phyloP scores from a whole-genome alignment of 2,797 vertebrate genomes.

The Sebastes variabilis region DNA sequence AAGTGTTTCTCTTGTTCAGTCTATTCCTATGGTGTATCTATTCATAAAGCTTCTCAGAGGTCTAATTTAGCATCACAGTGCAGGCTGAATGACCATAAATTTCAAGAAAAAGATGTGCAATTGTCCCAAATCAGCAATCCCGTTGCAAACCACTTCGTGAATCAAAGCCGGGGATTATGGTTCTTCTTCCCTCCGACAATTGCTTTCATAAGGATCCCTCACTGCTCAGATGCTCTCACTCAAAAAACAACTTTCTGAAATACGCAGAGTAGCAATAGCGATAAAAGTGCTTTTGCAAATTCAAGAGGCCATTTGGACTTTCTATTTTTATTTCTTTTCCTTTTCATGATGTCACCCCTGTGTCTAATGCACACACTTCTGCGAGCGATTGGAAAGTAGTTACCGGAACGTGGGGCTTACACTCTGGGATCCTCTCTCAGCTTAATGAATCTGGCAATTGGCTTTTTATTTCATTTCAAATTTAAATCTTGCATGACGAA shows the following conservation, averaged over 20 bases:
- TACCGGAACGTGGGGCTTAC: constrained; percentile 9
- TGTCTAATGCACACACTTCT: constrained; percentile 12
- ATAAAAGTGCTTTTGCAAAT: constrained; percentile 5
- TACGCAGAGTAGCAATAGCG: not conserved
- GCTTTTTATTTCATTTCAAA: constrained; percentile 47
- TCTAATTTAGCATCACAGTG: constrained; percentile 41
- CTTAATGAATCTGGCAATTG: constrained; percentile 43
- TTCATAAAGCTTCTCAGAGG: constrained; percentile 42
- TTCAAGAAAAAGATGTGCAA: constrained; percentile 38
- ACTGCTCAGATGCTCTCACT: constrained; percentile 13
- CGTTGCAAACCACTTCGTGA: constrained; percentile 41
- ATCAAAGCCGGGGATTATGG: constrained; percentile 45
- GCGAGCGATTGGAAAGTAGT: constrained; percentile 14
- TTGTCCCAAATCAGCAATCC: constrained; percentile 48
- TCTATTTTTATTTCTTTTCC: constrained; percentile 5
- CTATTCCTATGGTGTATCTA: constrained; percentile 21
- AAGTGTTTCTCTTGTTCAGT: not conserved
- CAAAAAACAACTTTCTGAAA: constrained; percentile 31
- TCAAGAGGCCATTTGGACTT: constrained; percentile 13
- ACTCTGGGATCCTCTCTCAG: constrained; percentile 18
- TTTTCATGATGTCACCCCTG: constrained; percentile 21
- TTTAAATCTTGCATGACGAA: constrained; percentile 34
- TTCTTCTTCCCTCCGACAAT: constrained; percentile 31
- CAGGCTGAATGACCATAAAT: constrained; percentile 38
- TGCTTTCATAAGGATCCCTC: constrained; percentile 27